Evolutionary conservation across 2,113 vertebrate species (phyloP).

Genomic region (Pollimyrus isidori): DNA sequence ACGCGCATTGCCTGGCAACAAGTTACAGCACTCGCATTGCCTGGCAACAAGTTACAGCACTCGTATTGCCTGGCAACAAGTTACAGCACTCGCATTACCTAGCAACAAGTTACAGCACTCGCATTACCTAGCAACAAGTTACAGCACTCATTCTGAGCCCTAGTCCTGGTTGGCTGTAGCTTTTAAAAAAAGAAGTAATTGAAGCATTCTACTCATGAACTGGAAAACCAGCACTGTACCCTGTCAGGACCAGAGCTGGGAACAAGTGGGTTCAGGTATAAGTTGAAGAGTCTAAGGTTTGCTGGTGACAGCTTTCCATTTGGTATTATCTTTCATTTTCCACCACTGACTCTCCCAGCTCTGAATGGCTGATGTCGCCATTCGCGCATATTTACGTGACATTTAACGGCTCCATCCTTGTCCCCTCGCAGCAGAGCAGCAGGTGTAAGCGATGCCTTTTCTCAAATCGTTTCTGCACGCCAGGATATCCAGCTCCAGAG

Average conservation of each 20-base stretch:
- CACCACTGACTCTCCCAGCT: background rate
- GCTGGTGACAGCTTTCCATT: background rate
- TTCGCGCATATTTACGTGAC: background rate
- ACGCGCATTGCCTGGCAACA: no score
- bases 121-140: no score
- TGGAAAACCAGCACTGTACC: background rate
- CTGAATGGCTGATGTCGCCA: background rate
- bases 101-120: no score
- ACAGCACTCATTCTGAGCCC: background rate
- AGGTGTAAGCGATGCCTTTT: background rate
- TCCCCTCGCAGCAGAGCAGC: background rate
- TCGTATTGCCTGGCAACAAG: no score
- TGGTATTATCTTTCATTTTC: background rate
- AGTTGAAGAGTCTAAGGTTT: background rate
- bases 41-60: no score
- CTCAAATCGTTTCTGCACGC: background rate
- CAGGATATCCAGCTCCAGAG: background rate
- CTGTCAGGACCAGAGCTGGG: background rate
- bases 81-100: no score
- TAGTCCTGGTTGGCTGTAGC: background rate
- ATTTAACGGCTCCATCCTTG: background rate
- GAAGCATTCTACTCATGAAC: background rate
- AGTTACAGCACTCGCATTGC: no score
- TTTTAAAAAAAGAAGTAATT: background rate
- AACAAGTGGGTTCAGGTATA: background rate